phyloP scores from a whole-genome alignment of 2,888 invertebrate species.

The Byasa hedistus region DNA sequence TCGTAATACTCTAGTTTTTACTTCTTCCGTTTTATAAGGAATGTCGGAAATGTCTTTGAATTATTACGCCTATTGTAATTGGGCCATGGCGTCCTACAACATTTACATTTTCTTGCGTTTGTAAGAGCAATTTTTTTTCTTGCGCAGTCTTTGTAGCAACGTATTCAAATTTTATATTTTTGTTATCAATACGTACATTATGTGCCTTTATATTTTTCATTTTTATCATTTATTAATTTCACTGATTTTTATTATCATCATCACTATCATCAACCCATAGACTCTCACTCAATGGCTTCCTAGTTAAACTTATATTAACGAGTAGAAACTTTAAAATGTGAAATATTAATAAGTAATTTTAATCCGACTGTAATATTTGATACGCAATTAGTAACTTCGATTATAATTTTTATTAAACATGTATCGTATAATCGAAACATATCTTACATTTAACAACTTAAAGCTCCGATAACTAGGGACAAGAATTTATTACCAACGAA shows the following conservation, averaged over 20 bases:
- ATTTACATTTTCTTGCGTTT: conserved; percentile 44
- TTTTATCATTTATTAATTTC: too few relatives aligned
- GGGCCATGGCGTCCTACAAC: conserved; percentile 44
- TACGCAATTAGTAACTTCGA: not conserved
- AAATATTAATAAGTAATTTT: not conserved
- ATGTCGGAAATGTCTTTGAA: conserved; percentile 59
- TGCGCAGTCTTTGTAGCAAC: too few relatives aligned
- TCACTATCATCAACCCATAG: too few relatives aligned
- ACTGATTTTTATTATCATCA: too few relatives aligned
- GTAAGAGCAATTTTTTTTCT: not conserved
- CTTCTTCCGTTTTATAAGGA: conserved; percentile 39
- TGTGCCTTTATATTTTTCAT: too few relatives aligned
- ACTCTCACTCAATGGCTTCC: too few relatives aligned
- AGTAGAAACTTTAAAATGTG: not conserved
- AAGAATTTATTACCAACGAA: conserved; percentile 21
- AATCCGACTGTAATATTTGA: not conserved
- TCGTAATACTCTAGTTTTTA: conserved; percentile 42
- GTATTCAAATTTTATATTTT: too few relatives aligned
- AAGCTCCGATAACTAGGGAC: conserved; percentile 12
- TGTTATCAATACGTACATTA: too few relatives aligned
- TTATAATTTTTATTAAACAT: not conserved
- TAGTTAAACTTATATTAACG: too few relatives aligned
- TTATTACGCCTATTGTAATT: conserved; percentile 73
- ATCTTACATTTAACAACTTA: conserved; percentile 8
- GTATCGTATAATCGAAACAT: not conserved